These are phyloP conservation scores for Onychomys leucogaster DNA, from an alignment of 2,797 vertebrate genomes.

Conservation along the genomic window DNA sequence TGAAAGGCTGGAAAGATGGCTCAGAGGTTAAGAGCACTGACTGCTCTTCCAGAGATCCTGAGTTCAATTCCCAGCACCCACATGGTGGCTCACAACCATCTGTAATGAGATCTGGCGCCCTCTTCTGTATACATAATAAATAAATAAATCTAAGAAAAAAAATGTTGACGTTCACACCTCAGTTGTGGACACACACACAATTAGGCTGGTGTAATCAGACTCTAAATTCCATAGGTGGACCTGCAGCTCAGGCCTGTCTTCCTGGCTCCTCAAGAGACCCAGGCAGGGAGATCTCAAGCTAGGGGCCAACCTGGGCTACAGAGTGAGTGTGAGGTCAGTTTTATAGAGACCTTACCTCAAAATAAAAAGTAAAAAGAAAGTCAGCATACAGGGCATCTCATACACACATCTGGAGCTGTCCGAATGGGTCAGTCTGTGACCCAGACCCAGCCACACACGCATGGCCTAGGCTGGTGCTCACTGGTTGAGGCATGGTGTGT, in stretches of 20 bases:
- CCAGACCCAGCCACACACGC: not conserved
- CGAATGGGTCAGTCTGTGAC: not conserved
- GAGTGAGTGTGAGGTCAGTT: not conserved
- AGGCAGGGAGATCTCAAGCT: not conserved
- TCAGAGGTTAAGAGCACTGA: too few relatives aligned
- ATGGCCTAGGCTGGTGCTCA: slow-evolving; percentile 84
- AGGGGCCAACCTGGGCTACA: not conserved
- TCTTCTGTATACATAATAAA: too few relatives aligned
- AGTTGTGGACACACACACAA: not conserved
- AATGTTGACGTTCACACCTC: not conserved
- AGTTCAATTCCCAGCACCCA: too few relatives aligned
- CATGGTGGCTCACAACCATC: too few relatives aligned
- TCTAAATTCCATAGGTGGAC: not conserved
- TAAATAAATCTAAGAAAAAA: not conserved
- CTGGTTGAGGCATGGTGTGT: slow-evolving; percentile 99
- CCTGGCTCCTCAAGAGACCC: not conserved
- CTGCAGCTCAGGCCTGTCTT: not conserved
- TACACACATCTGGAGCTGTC: not conserved
- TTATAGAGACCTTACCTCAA: not conserved
- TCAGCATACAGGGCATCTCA: not conserved
- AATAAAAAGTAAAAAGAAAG: not conserved
- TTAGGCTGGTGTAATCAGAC: not conserved
- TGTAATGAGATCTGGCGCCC: too few relatives aligned
- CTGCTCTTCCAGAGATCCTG: too few relatives aligned
- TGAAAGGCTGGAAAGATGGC: too few relatives aligned